Base-by-base conservation (phyloP, 2,888 invertebrate species). In the Synergus umbraculus region DNA sequence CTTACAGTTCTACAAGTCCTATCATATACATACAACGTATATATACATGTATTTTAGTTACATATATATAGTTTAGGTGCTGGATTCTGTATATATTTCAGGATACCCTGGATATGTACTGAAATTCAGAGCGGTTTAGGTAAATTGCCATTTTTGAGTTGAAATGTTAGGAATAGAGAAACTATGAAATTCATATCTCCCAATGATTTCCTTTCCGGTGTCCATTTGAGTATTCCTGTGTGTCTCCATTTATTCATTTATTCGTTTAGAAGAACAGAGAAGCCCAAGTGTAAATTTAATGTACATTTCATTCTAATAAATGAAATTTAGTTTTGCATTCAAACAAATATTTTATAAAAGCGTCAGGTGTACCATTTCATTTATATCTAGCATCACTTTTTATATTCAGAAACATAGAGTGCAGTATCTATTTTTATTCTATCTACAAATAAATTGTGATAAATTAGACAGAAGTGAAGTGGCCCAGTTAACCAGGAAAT, bases 141-240 rank as follows among this genome's bases (percentile, higher is more conserved):
- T 69, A 69, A 69, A 69, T 46, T 46, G 15, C 18, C 9, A 69
- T 69, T 69, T 69, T 44, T 29, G 49, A 22, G 13, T 49, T 69
- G 7, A 49, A 69, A 49, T 22, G 22, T 13, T 15, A 46, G 18
- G 44, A 49, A 29, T 9, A 29, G 69, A 29, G 69, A 29, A 69
- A 69, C 46, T 69, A 69, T 69, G 29, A 69, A 69, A 69, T 69
- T 69, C 69, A 69, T 69, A 69, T 69, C 9, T 15, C 9, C 37
- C 29, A 49, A 69, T 29, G 22, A 69, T 69, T 22, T 37, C 29
- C 0, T 29, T 49, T 46, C 9, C 15, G 8, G 13, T 29, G 69
- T 9, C 8, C 9, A 46, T 49, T 69, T 5, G 12, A 8, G 22
- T 29, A 5, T 69, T 69, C 49, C 66, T 4, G 43, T 66, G 9